These are phyloP conservation scores for Listronotus oregonensis DNA, from an alignment of 1,140 invertebrate genomes.

Conservation along the genomic window DNA sequence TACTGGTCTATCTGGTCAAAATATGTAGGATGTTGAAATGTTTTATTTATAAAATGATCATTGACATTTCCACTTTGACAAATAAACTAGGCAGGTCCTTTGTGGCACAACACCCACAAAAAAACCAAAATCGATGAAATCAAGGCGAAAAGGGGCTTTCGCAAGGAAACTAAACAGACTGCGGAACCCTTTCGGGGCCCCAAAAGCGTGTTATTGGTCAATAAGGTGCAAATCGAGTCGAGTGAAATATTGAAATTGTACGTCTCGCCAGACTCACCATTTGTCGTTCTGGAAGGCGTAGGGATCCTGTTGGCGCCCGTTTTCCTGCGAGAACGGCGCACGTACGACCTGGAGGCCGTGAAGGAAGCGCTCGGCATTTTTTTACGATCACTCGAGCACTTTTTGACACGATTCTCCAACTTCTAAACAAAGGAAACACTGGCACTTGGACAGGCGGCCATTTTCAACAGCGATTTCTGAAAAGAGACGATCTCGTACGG, in stretches of 20 bases:
- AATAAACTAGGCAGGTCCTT: constrained; percentile 36
- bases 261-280: constrained; percentile 61
- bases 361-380: constrained; percentile 91
- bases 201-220: not conserved
- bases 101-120: constrained; percentile 39
- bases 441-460: constrained; percentile 67
- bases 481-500: constrained; percentile 23
- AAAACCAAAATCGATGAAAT: constrained; percentile 36
- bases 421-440: constrained; percentile 67
- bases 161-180: not conserved
- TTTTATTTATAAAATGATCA: constrained; percentile 30
- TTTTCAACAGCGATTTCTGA: constrained; percentile 58
- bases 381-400: constrained; percentile 26
- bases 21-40: constrained; percentile 15
- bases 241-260: constrained; percentile 19
- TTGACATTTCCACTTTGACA: constrained; percentile 34
- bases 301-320: constrained; percentile 80
- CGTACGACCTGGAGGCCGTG: constrained; percentile 84
- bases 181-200: not conserved
- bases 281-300: constrained; percentile 75
- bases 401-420: constrained; percentile 34
- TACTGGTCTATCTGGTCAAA: constrained; percentile 1
- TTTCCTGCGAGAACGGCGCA: constrained; percentile 83
- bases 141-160: constrained; percentile 17
- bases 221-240: constrained; percentile 17